Conservation (phyloP, 2,888 invertebrate species). For the Drosophila tripunctata region DNA sequence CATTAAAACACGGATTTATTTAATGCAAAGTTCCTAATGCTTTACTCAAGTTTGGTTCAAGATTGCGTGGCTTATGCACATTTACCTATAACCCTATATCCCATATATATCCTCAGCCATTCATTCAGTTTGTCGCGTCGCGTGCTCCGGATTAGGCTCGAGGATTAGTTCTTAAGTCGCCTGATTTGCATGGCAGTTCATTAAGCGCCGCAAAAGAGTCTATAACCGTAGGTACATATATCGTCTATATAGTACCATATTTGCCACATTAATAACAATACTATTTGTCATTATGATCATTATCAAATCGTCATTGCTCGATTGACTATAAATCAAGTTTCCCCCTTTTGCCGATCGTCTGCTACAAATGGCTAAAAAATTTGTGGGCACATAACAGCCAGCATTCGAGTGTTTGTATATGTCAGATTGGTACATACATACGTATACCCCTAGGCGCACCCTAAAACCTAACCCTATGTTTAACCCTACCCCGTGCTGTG, state of each 20-base stretch:
- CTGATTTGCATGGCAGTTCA: constrained; percentile 35
- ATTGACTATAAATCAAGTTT: constrained; percentile 64
- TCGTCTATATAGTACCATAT: background rate
- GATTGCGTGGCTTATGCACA: constrained; percentile 51
- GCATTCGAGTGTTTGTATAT: constrained; percentile 2
- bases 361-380: constrained; percentile 73
- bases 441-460: constrained; percentile 18
- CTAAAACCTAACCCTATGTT: constrained; percentile 37
- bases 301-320: constrained; percentile 54
- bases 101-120: background rate
- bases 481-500: constrained; percentile 32
- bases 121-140: constrained; percentile 33
- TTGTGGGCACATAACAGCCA: constrained; percentile 68
- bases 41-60: constrained; percentile 15
- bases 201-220: constrained; percentile 36
- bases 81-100: constrained; percentile 10
- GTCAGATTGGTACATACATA: too few species aligned
- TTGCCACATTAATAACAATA: constrained; percentile 34
- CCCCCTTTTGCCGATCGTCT: constrained; percentile 49
- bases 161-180: constrained; percentile 37
- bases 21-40: constrained; percentile 29
- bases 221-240: too few species aligned
- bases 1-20: constrained; percentile 63
- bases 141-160: constrained; percentile 15
- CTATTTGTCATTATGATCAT: constrained; percentile 52